Conservation (phyloP, 2,797 vertebrate species). For the Helarctos malayanus region DNA sequence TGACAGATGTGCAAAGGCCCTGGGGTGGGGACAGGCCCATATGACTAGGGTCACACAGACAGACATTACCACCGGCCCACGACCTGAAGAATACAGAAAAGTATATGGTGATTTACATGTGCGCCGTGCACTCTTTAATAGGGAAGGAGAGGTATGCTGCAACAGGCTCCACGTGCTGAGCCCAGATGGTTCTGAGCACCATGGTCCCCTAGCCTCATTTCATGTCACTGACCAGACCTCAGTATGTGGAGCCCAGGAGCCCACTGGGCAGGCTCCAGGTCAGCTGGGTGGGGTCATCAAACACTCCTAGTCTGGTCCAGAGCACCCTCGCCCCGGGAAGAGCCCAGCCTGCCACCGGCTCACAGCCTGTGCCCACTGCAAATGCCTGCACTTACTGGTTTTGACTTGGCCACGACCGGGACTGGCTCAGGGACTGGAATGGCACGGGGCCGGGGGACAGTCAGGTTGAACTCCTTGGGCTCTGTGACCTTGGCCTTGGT, state of each 20-base stretch:
- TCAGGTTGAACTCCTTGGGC: constrained; percentile 93
- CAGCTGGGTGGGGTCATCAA: not conserved
- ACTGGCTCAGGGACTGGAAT: constrained; percentile 90
- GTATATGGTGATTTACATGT: accelerated
- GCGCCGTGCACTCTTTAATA: accelerated
- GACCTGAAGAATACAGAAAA: not conserved
- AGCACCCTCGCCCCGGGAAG: not conserved
- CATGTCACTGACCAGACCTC: not conserved
- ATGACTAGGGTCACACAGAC: not conserved
- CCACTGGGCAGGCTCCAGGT: not conserved
- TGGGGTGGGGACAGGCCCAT: too few relatives aligned
- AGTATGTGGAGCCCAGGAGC: accelerated
- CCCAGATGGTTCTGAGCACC: not conserved
- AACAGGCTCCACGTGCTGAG: not conserved
- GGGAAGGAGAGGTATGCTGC: accelerated
- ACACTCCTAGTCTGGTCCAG: not conserved
- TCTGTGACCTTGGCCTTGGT: constrained; percentile 90
- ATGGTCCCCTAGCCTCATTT: not conserved
- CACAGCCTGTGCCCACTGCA: not conserved
- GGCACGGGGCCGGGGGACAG: constrained; percentile 90
- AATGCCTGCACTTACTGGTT: constrained; percentile 89
- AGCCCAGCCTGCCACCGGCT: not conserved
- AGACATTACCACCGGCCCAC: accelerated
- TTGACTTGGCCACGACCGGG: constrained; percentile 89
- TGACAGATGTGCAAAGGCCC: not conserved